phyloP scores from a whole-genome alignment of 2,113 vertebrate genomes.

The Lepidothrix coronata region DNA sequence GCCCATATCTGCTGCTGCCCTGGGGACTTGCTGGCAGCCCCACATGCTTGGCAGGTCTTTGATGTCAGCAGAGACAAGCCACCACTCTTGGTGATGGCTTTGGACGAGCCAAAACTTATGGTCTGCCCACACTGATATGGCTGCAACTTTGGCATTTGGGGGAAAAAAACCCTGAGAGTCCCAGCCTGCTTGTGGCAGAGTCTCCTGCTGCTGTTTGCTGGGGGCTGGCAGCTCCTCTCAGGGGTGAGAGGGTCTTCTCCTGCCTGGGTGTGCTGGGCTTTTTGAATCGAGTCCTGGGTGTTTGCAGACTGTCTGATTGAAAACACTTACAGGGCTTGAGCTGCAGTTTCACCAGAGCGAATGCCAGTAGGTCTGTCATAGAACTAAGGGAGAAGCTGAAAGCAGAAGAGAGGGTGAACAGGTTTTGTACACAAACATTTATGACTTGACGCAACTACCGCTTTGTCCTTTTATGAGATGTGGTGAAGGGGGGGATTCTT shows the following conservation, averaged over 20 bases:
- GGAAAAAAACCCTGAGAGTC: rapidly evolving
- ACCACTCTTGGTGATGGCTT: not conserved
- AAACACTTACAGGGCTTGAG: not conserved
- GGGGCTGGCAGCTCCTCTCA: not conserved
- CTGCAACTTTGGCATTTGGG: not conserved
- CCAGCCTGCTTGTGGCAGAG: not conserved
- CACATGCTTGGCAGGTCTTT: not conserved
- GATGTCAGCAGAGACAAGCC: not conserved
- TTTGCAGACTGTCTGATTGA: not conserved
- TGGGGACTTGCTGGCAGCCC: not conserved
- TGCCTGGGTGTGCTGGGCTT: rapidly evolving
- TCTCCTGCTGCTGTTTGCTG: not conserved
- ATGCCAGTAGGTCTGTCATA: not conserved
- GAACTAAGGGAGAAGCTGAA: not conserved
- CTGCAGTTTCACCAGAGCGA: not conserved
- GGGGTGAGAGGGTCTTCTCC: not conserved
- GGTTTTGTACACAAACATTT: not conserved
- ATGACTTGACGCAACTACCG: rapidly evolving
- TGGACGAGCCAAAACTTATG: rapidly evolving
- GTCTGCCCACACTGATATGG: not conserved
- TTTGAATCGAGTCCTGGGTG: not conserved
- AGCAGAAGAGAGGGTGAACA: not conserved
- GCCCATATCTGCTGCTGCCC: not conserved
- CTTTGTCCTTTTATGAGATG: not conserved
- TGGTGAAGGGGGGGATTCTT: not conserved